These are phyloP conservation scores for Eretmochelys imbricata DNA, from an alignment of 2,113 vertebrate species.

Conservation along the genomic window DNA sequence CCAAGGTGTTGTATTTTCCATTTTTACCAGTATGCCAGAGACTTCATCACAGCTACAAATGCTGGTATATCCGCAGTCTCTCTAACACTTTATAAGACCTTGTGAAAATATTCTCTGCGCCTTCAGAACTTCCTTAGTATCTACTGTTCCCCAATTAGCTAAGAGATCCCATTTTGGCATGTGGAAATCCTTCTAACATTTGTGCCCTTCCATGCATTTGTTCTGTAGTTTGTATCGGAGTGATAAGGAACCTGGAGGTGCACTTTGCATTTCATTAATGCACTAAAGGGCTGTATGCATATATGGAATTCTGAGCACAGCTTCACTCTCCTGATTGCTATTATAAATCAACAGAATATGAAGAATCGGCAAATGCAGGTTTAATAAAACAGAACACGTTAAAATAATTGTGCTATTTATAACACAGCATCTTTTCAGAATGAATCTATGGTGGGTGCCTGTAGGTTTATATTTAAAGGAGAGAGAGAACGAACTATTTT, in stretches of 20 bases:
- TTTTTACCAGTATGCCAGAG: background rate
- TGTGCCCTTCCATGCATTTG: background rate
- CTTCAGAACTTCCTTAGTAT: background rate
- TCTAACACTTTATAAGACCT: background rate
- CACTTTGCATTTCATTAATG: background rate
- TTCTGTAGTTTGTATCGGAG: background rate
- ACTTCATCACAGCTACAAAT: background rate
- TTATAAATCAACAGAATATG: conserved; percentile 10
- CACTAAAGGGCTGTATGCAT: background rate
- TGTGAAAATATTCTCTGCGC: background rate
- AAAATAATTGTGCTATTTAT: conserved; percentile 10
- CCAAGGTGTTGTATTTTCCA: background rate
- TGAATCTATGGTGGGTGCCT: accelerated
- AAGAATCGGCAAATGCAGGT: conserved; percentile 4
- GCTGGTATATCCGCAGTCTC: background rate
- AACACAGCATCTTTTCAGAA: background rate
- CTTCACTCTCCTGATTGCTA: background rate
- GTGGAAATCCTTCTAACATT: background rate
- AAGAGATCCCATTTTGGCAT: background rate
- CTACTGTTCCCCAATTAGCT: background rate
- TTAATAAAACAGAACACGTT: conserved; percentile 6
- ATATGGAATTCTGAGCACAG: background rate
- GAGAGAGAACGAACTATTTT: background rate
- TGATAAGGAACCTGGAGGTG: background rate
- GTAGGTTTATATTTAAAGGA: background rate